Evolutionary conservation across 2,888 invertebrate genomes (phyloP).

Genomic region (Dynastes hyllus): DNA sequence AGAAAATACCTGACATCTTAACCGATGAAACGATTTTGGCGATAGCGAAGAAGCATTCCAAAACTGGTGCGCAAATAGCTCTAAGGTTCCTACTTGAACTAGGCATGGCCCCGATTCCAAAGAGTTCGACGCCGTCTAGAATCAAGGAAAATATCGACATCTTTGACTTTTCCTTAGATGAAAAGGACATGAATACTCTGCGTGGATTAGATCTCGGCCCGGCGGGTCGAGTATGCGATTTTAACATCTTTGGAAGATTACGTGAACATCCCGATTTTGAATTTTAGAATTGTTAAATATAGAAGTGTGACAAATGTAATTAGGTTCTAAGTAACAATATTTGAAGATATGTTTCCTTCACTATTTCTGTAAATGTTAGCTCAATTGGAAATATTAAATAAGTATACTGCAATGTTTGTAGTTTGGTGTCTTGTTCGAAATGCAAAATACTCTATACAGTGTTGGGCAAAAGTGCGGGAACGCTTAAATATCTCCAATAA

Average conservation of each 20-base stretch:
- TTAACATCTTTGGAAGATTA: conserved; percentile 73
- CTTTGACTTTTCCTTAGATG: conserved; percentile 81
- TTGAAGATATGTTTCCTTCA: not conserved
- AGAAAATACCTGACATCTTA: conserved; percentile 76
- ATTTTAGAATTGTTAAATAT: conserved; percentile 69
- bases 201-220: conserved; percentile 78
- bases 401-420: too few species aligned
- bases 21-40: conserved; percentile 74
- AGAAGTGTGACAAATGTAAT: not conserved
- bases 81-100: conserved; percentile 83
- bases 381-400: too few species aligned
- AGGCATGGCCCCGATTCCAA: conserved; percentile 86
- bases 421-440: too few species aligned
- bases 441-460: too few species aligned
- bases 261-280: conserved; percentile 83
- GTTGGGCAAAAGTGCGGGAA: too few species aligned
- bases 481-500: too few species aligned
- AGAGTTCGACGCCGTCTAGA: conserved; percentile 83
- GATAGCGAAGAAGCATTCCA: conserved; percentile 73
- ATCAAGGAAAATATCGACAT: conserved; percentile 85
- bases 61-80: conserved; percentile 83
- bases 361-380: too few species aligned
- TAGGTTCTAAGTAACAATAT: not conserved
- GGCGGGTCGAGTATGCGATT: conserved; percentile 77
- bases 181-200: conserved; percentile 77